Evolutionary conservation across 2,888 invertebrate genomes (phyloP), one percentile per base, ranked within the genome.

Genomic region (Mythimna ferrago): DNA sequence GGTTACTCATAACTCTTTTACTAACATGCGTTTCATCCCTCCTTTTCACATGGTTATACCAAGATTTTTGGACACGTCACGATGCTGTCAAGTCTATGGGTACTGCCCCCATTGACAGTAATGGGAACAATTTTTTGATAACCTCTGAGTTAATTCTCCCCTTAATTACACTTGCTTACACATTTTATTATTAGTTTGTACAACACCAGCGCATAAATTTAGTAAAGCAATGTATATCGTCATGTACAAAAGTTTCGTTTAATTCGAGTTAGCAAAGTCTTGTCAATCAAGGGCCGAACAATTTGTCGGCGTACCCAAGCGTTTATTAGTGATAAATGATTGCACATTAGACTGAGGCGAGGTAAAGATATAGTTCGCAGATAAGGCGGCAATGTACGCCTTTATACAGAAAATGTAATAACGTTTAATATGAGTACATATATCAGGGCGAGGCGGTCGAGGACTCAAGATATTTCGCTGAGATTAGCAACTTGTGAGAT

Each of bases 321-420:
- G 65, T 73, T 70, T 73, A 81, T 71, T 83, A 83, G 21, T 80
- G 71, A 75, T 77, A 81, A 76, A 83, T 86, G 78, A 83, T 64
- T 73, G 73, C 60, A 74, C 63, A 78, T 87, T 86, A 81, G 53
- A 72, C 56, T 56, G 66, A 11, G 51, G 48, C 62, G 57, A 65
- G 60, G 66, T 70, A 65, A 64, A 76, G 80, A 85, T 83, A 69
- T 70, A 73, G 71, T 73, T 70, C 69, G 35, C 19, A 41, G 73
- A 84, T 84, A 82, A 66, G n/a, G 2, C 9, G 10, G 60, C 53
- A 58, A 58, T 62, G 54, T 66, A 67, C 35, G 32, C 19, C 60
- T 68, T 64, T 80, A 64, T 62, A 41, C 64, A 56, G 21, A 71
- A 60, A 79, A 71, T 71, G 16, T 63, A 66, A 82, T 78, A 62